Percentiles rank a stretch among this genome's conserved stretches.
phyloP scores from a whole-genome alignment of 1,140 invertebrate species.

The Penaeus chinensis region DNA sequence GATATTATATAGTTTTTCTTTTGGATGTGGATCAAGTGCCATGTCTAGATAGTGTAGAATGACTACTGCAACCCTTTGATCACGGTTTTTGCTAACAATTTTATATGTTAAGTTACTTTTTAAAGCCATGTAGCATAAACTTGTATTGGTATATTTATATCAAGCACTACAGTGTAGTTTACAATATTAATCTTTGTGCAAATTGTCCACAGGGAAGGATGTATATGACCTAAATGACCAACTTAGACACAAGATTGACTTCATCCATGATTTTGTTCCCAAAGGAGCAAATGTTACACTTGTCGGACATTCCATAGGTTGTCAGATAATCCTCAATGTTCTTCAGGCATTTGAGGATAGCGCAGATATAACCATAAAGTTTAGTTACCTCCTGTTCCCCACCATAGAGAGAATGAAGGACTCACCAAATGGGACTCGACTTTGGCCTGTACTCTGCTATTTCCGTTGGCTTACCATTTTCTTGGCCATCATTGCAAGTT shows the following conservation, averaged over 20 bases:
- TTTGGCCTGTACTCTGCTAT: conserved; percentile 37
- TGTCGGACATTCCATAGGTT: conserved; percentile 48
- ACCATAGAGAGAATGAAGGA: conserved; percentile 43
- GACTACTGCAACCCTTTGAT: no score
- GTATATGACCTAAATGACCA: conserved; percentile 39
- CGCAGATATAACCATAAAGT: not conserved
- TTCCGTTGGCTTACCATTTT: conserved; percentile 37
- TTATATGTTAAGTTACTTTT: no score
- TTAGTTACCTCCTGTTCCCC: conserved; percentile 39
- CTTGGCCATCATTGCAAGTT: not conserved
- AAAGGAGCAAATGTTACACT: conserved; percentile 24
- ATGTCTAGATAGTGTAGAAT: no score
- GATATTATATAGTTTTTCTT: no score
- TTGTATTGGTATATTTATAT: no score
- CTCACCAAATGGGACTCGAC: conserved; percentile 21
- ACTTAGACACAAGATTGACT: conserved; percentile 35
- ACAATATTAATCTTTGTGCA: no score
- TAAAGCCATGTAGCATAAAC: no score
- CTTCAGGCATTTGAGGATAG: conserved; percentile 32
- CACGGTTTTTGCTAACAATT: no score
- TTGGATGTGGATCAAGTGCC: no score
- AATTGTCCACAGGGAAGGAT: conserved; percentile 5
- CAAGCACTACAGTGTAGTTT: no score
- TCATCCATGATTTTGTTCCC: conserved; percentile 31
- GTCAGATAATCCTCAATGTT: conserved; percentile 34